Base-by-base conservation (phyloP, 2,113 vertebrate species). In the Scytalopus superciliaris region DNA sequence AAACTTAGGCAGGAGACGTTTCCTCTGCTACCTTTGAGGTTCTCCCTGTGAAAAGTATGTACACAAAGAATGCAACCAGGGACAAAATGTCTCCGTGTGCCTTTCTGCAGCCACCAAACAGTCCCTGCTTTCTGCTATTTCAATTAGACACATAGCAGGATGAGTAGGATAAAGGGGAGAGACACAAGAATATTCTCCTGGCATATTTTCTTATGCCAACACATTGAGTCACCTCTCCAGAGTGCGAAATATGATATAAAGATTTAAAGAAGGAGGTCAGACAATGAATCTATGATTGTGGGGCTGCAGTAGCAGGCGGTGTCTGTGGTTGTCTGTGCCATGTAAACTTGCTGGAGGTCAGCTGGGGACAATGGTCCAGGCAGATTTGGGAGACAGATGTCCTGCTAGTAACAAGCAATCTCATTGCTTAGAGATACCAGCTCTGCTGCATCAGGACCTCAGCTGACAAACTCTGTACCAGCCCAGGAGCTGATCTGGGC, bases 201-300 rank as follows among this genome's bases (percentile, higher is more conserved):
- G 87, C 1, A 0, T 76, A 28, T 76, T 94, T 94, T 70, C 74
- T 64, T 94, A 76, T 95, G 95, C 96, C 95, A 96, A 91, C 84
- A 66, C 74, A 82, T 47, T 97, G 91, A 95, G 84, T 96, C 95
- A 96, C 93, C 19, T 96, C 81, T 95, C 81, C 73, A 53, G 84
- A 84, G 95, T 47, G 62, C 94, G 96, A 97, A 97, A 97, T 94
- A 94, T 23, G 96, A 97, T 97, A 89, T 35, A 76, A 91, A 93
- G 87, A 57, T 89, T 95, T 82, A 53, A 81, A 93, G 93, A 89
- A 93, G 62, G 95, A 96, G 96, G 96, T 96, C 95, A 96, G 87
- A 84, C 87, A 94, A 49, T 75, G 87, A 22, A 68, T 62, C 47
- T 47, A 2, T 95, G 94, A 94, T 93, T 96, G 95, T 1, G 39